A percentile compares a stretch with the other conserved stretches of the same genome.
phyloP scores from a whole-genome alignment of 2,888 invertebrate genomes.

The Nowickia ferox region DNA sequence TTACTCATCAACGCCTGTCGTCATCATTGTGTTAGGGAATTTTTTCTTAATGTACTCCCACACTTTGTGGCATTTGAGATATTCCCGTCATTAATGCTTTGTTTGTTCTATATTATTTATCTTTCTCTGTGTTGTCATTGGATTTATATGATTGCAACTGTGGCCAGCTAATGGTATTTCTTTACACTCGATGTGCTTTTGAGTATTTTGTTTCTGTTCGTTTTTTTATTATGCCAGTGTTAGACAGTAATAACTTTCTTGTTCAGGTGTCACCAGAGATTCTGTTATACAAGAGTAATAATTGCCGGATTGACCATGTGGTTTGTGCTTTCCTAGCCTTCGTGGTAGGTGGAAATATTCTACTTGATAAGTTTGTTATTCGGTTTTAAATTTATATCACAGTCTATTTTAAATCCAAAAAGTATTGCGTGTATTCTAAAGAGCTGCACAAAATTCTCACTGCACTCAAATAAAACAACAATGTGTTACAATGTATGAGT shows the following conservation, averaged over 20 bases:
- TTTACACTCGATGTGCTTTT: background rate
- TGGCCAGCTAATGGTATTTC: conserved; percentile 11
- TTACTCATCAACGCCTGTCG: background rate
- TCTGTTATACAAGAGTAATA: background rate
- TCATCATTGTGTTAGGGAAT: background rate
- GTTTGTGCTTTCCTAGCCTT: background rate
- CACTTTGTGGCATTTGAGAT: conserved; percentile 4
- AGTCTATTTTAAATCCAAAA: too few species aligned
- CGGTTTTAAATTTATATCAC: background rate
- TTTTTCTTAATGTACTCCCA: conserved; percentile 14
- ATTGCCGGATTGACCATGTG: conserved; percentile 30
- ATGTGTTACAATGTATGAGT: too few species aligned
- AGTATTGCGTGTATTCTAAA: too few species aligned
- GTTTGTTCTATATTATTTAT: background rate
- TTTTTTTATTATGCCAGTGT: background rate
- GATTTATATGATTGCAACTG: background rate
- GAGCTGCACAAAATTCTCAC: too few species aligned
- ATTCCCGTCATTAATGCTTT: conserved; percentile 2
- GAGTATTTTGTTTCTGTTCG: too few species aligned
- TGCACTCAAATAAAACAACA: too few species aligned
- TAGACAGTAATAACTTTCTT: background rate
- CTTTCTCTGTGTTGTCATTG: background rate
- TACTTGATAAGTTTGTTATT: background rate
- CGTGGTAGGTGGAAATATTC: background rate
- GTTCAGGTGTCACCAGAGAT: background rate